Base-by-base conservation (phyloP, 2,113 vertebrate species). In the Isurus oxyrinchus region DNA sequence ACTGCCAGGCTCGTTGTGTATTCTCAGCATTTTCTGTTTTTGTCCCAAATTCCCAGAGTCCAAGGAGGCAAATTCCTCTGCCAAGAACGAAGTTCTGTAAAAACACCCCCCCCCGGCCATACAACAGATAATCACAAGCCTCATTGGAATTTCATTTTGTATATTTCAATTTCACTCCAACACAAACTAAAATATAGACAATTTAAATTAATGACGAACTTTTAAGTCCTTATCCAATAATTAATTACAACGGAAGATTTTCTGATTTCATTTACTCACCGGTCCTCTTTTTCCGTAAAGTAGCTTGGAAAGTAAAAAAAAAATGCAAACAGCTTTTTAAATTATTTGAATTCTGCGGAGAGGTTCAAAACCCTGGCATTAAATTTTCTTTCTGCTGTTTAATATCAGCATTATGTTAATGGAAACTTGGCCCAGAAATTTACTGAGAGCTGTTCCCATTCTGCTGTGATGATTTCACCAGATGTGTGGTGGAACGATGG, bases 251-350 rank as follows among this genome's bases (percentile, higher is more conserved):
- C 13, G 5, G 55, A 91, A 31, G 2, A 14, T 95, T 3, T 49
- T 69, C 40, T 95, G 40, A 69, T 49, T 95, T 49, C 66, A 55
- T 35, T 31, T 53, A 76, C 94, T 95, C 35, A 95, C 94, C 94
- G 8, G 44, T 95, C 49, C 94, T 49, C 66, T 95, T 95, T 55
- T 95, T 95, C 94, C 94, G 94, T 76, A 95, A 55, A 14, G 94
- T 95, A 53, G 94, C 94, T 95, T 95, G 94, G 66, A 95, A 95
- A 95, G 63, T 55, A 55, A 72, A 95, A 72, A 67, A 94, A 35
- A 72, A 53, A 95, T 25, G 90, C 59, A 63, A 94, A 90, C 57
- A 90, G 10, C 2, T 90, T 76, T 90, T 90, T 90, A 66, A 63
- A 94, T 21, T 5, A 63, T 40, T 55, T 55, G 21, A 88, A 55